Evolutionary conservation across 2,797 vertebrate species (phyloP).

Genomic region (Morelia viridis): DNA sequence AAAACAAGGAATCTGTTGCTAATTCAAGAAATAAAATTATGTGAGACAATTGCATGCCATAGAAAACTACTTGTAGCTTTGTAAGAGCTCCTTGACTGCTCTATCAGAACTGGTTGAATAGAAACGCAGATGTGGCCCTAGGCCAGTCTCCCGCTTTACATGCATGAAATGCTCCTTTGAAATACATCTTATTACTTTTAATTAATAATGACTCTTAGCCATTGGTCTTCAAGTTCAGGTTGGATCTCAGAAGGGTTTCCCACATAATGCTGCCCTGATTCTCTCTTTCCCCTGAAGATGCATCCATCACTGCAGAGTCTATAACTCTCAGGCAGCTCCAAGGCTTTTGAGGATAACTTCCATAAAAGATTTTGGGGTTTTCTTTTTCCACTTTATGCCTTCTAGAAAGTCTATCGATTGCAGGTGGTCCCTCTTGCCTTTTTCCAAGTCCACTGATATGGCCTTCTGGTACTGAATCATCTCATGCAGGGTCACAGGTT

Average conservation of each 20-base stretch:
- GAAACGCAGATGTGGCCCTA: too few relatives aligned
- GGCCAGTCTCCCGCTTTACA: background rate
- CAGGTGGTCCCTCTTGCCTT: background rate
- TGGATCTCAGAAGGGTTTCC: too few relatives aligned
- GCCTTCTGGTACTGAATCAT: background rate
- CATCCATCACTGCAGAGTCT: background rate
- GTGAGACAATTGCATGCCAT: too few relatives aligned
- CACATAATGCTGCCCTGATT: background rate
- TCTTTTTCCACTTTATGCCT: background rate
- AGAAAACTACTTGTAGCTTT: too few relatives aligned
- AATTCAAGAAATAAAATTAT: background rate
- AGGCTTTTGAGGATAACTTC: background rate
- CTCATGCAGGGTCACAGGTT: background rate
- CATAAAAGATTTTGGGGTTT: background rate
- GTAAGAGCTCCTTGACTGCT: too few relatives aligned
- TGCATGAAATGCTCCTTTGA: background rate
- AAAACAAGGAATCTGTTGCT: background rate
- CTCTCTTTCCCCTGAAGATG: too few relatives aligned
- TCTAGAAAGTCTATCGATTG: background rate
- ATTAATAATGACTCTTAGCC: background rate
- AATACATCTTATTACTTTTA: background rate
- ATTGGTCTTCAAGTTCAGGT: background rate
- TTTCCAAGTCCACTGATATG: background rate
- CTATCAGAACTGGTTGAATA: too few relatives aligned
- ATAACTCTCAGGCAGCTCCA: background rate